These are phyloP conservation scores for Rhinatrema bivittatum DNA, from an alignment of 2,797 vertebrate genomes.

Conservation along the genomic window DNA sequence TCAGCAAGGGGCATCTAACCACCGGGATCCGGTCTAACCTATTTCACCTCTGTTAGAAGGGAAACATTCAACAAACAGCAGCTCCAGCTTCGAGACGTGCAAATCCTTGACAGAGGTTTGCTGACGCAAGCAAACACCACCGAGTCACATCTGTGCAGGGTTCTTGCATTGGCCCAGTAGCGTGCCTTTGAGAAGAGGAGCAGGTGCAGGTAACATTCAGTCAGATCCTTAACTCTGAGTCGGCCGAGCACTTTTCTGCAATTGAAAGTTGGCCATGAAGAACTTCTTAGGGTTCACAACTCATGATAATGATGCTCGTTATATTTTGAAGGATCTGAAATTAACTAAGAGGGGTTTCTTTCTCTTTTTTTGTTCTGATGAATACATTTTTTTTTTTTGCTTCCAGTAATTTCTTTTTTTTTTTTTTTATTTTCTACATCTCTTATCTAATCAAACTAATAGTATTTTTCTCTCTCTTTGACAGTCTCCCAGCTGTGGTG, in stretches of 20 bases:
- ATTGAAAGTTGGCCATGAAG: conserved; percentile 3
- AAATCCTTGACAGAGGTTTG: neutral
- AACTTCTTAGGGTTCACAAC: conserved; percentile 3
- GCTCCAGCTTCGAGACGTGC: neutral
- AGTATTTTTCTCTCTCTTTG: conserved; percentile 26
- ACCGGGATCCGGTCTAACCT: too few species aligned
- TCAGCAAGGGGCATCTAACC: too few species aligned
- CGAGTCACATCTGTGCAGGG: accelerated
- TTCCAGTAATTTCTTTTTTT: too few species aligned
- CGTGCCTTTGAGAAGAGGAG: neutral
- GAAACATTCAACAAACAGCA: neutral
- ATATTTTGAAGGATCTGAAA: conserved; percentile 7
- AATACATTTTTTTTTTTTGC: too few species aligned
- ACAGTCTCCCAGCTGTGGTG: conserved; percentile 44
- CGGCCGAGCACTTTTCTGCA: neutral
- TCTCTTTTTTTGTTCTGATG: too few species aligned
- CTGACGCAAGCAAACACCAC: neutral
- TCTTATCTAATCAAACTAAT: conserved; percentile 35
- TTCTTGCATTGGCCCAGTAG: neutral
- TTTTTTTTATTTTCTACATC: neutral
- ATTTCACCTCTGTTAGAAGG: too few species aligned
- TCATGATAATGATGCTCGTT: conserved; percentile 11
- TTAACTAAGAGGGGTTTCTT: too few species aligned
- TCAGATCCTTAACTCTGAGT: conserved; percentile 7
- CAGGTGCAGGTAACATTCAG: conserved; percentile 8